A percentile compares a stretch with the other conserved stretches of the same genome.
Evolutionary conservation across 2,888 invertebrate species (phyloP).

Genomic region (Dryadula phaetusa): DNA sequence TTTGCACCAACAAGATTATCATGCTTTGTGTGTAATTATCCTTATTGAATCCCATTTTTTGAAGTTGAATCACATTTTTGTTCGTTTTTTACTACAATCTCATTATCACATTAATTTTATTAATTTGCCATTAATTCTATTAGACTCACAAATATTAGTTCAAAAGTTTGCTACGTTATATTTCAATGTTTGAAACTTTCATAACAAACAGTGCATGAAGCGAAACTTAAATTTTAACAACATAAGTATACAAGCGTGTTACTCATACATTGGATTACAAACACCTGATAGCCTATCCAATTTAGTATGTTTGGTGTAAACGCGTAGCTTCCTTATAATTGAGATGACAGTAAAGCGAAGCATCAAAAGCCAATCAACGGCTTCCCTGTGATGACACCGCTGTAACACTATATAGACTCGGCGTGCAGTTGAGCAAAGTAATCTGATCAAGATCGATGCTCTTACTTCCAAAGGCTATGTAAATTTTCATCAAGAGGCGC

Average conservation of each 20-base stretch:
- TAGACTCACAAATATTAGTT: not conserved
- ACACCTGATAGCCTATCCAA: not conserved
- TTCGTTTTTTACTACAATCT: too few species aligned
- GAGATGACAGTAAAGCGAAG: constrained; percentile 34
- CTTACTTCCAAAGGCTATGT: constrained; percentile 12
- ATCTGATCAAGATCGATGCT: constrained; percentile 20
- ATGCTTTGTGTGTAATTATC: too few species aligned
- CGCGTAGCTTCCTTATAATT: constrained; percentile 34
- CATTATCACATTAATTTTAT: too few species aligned
- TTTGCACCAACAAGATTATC: too few species aligned
- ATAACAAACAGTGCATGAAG: not conserved
- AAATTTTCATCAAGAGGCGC: constrained; percentile 7
- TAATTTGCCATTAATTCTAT: too few species aligned
- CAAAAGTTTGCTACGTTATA: not conserved
- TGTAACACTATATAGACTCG: constrained; percentile 4
- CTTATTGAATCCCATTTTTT: too few species aligned
- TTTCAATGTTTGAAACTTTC: not conserved
- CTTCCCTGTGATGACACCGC: constrained; percentile 20
- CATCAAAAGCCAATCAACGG: constrained; percentile 44
- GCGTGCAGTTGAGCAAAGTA: constrained; percentile 11
- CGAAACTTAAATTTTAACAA: constrained; percentile 1
- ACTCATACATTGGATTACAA: not conserved
- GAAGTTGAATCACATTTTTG: too few species aligned
- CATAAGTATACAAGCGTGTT: not conserved
- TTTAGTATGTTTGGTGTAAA: constrained; percentile 22